A percentile compares a stretch with the other conserved stretches of the same genome.
Conservation (phyloP, 2,888 invertebrate species). For the Lithosia quadra region DNA sequence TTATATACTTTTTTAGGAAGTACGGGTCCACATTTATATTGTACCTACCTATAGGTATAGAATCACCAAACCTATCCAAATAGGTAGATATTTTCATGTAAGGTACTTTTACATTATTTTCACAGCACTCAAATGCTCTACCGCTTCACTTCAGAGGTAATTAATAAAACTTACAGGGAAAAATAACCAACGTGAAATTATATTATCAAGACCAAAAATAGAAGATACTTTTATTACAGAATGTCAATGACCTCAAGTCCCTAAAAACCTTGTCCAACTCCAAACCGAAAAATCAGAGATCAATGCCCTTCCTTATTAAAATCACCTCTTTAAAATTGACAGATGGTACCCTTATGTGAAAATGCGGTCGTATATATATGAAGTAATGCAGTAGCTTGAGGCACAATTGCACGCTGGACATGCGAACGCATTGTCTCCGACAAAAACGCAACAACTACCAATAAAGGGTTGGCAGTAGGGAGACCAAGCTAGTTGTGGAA, state of each 20-base stretch:
- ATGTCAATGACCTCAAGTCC: slow-evolving; percentile 51
- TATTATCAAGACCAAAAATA: not conserved
- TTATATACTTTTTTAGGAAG: too few species aligned
- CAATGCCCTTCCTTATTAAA: slow-evolving; percentile 23
- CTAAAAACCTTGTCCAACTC: slow-evolving; percentile 3
- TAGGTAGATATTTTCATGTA: too few species aligned
- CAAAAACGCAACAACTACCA: slow-evolving; percentile 54
- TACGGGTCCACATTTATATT: too few species aligned
- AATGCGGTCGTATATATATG: slow-evolving; percentile 38
- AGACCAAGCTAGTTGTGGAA: slow-evolving; percentile 25
- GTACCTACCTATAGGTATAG: too few species aligned
- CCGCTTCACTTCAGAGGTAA: not conserved
- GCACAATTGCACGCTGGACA: slow-evolving; percentile 48
- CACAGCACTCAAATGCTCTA: too few species aligned
- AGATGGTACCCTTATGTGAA: slow-evolving; percentile 36
- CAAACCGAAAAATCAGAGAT: slow-evolving; percentile 18
- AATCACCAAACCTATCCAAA: too few species aligned
- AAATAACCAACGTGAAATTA: not conserved
- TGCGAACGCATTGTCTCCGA: slow-evolving; percentile 49
- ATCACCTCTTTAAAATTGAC: slow-evolving; percentile 30
- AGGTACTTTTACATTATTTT: too few species aligned
- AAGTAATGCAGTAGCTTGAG: slow-evolving; percentile 34
- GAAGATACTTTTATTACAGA: not conserved
- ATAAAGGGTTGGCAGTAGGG: slow-evolving; percentile 44
- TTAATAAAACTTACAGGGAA: not conserved